phyloP scores from a whole-genome alignment of 2,888 invertebrate genomes.

The Glyphotaelius pellucidus region DNA sequence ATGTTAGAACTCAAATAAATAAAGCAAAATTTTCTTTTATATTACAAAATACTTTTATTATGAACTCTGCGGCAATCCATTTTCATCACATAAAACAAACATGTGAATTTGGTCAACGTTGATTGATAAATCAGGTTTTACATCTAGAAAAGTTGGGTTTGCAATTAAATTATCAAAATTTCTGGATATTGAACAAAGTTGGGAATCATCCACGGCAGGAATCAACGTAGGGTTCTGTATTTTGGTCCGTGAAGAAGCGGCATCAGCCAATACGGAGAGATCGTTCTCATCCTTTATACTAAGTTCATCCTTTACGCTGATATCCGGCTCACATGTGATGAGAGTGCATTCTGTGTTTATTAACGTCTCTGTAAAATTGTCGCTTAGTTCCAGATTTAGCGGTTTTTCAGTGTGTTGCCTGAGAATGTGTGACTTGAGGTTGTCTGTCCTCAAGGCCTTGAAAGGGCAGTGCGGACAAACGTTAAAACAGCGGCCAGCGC shows the following conservation, averaged over 20 bases:
- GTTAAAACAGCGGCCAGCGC: conserved; percentile 69
- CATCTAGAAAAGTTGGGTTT: conserved; percentile 49
- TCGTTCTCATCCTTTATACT: conserved; percentile 51
- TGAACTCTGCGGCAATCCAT: conserved; percentile 33
- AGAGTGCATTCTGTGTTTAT: conserved; percentile 52
- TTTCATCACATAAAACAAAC: conserved; percentile 50
- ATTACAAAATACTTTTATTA: conserved; percentile 9
- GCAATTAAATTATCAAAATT: conserved; percentile 63
- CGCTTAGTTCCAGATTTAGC: conserved; percentile 56
- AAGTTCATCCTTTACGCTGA: not conserved
- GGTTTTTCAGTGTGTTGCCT: conserved; percentile 69
- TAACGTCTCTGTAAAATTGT: conserved; percentile 54
- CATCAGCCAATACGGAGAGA: conserved; percentile 62
- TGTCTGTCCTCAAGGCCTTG: conserved; percentile 75
- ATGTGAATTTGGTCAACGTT: conserved; percentile 53
- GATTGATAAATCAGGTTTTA: conserved; percentile 15
- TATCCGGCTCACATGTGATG: conserved; percentile 38
- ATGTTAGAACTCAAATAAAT: not conserved
- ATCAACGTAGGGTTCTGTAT: conserved; percentile 34
- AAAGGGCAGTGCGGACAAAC: conserved; percentile 75
- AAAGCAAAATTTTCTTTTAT: not conserved
- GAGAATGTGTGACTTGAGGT: conserved; percentile 75
- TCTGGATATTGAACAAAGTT: conserved; percentile 32
- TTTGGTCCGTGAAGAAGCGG: conserved; percentile 60
- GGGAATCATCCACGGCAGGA: conserved; percentile 9